Conservation (phyloP, 1,140 invertebrate genomes). For the Zaprionus ornatus region DNA sequence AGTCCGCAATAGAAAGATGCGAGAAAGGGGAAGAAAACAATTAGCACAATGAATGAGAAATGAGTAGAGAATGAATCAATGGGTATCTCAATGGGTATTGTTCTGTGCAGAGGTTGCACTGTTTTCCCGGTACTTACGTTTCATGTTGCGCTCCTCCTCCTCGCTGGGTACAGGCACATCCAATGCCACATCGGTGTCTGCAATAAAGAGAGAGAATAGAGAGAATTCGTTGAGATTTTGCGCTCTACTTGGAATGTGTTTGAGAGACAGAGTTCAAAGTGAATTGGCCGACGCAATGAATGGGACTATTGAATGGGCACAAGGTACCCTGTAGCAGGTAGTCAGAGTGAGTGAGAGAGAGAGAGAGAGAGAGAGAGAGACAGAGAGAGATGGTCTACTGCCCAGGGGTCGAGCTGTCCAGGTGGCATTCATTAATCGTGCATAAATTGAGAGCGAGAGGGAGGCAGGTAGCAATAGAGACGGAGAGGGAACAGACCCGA, state of each 20-base stretch:
- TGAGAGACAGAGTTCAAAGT: slow-evolving; percentile 53
- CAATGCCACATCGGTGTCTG: slow-evolving; percentile 89
- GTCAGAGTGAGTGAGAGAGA: background rate
- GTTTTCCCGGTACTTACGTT: slow-evolving; percentile 87
- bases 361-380: background rate
- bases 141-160: slow-evolving; percentile 90
- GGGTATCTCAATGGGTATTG: background rate
- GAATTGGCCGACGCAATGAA: slow-evolving; percentile 19
- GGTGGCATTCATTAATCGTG: slow-evolving; percentile 79
- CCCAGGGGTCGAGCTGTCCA: slow-evolving; percentile 36
- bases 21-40: background rate
- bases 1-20: background rate
- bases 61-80: background rate
- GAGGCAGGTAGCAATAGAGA: slow-evolving; percentile 55
- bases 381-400: background rate
- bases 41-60: slow-evolving; percentile 18
- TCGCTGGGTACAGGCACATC: slow-evolving; percentile 87
- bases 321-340: background rate
- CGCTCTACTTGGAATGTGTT: slow-evolving; percentile 71
- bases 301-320: slow-evolving; percentile 13
- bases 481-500: slow-evolving; percentile 10
- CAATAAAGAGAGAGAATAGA: slow-evolving; percentile 65
- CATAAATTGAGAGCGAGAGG: slow-evolving; percentile 65
- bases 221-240: slow-evolving; percentile 25
- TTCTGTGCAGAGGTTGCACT: background rate